Conservation (phyloP, 2,888 invertebrate species). For the Epistrophe grossulariae region DNA sequence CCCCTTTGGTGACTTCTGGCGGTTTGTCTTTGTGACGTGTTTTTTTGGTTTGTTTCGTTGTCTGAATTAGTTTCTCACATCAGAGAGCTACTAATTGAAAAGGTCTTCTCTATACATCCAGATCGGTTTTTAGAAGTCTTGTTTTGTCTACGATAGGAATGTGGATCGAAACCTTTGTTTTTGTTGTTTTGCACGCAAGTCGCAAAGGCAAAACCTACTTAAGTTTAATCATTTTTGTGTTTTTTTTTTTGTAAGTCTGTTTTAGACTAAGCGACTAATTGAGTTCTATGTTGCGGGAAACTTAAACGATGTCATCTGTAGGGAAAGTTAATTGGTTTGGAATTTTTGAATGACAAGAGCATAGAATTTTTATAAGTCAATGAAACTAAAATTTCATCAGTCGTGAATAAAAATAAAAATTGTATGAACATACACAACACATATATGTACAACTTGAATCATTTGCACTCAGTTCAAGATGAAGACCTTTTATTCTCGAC, state of each 20-base stretch:
- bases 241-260: conserved; percentile 9
- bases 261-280: conserved; percentile 19
- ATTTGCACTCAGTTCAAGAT: no score
- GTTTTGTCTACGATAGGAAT: conserved; percentile 61
- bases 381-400: not conserved
- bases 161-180: conserved; percentile 12
- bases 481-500: no score
- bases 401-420: not conserved
- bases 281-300: conserved; percentile 14
- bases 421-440: no score
- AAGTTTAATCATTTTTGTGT: conserved; percentile 27
- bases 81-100: conserved; percentile 65
- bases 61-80: conserved; percentile 65
- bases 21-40: conserved; percentile 61
- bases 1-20: conserved; percentile 44
- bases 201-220: conserved; percentile 13
- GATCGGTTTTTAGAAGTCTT: conserved; percentile 25
- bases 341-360: not conserved
- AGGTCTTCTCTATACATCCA: conserved; percentile 29
- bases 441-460: no score
- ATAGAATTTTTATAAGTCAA: not conserved
- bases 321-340: conserved; percentile 17
- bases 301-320: conserved; percentile 9
- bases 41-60: not conserved
- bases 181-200: conserved; percentile 5